phyloP scores from a whole-genome alignment of 2,113 vertebrate genomes.

The Ctenodactylus gundi region DNA sequence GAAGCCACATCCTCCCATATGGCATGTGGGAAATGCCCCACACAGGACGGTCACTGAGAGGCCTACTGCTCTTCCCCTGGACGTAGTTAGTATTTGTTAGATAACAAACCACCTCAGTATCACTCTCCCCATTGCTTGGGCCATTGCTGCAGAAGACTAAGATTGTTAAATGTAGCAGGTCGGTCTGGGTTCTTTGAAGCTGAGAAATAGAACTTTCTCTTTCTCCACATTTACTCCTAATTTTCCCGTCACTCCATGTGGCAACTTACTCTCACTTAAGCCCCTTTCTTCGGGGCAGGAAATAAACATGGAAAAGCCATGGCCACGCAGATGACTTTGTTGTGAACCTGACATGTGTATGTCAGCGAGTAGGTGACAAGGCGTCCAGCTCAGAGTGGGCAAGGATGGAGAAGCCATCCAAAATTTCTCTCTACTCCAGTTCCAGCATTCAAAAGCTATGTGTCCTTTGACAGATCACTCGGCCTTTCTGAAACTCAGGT shows the following conservation, averaged over 20 bases:
- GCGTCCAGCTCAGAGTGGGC: neutral
- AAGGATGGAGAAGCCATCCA: neutral
- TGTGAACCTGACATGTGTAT: no score
- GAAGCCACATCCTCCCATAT: neutral
- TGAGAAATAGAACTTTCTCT: neutral
- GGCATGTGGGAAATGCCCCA: fast-evolving
- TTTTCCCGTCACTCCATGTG: neutral
- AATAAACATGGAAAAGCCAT: neutral
- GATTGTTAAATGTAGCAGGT: neutral
- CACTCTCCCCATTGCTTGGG: neutral
- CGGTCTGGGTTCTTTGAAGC: neutral
- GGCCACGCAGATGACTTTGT: neutral
- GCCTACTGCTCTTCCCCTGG: fast-evolving
- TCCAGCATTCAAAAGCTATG: neutral
- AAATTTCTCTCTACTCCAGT: neutral
- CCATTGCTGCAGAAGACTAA: neutral
- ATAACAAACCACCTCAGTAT: neutral
- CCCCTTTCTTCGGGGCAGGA: neutral
- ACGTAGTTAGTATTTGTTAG: neutral
- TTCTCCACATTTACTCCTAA: neutral
- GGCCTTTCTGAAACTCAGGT: neutral
- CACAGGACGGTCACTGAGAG: neutral
- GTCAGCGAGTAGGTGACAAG: neutral
- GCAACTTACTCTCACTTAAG: neutral
- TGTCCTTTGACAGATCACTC: neutral